Evolutionary conservation across 35 echinoderm and acorn worm genomes (phyloP), one percentile per base, ranked within the genome.

Genomic region (Anneissia japonica): DNA sequence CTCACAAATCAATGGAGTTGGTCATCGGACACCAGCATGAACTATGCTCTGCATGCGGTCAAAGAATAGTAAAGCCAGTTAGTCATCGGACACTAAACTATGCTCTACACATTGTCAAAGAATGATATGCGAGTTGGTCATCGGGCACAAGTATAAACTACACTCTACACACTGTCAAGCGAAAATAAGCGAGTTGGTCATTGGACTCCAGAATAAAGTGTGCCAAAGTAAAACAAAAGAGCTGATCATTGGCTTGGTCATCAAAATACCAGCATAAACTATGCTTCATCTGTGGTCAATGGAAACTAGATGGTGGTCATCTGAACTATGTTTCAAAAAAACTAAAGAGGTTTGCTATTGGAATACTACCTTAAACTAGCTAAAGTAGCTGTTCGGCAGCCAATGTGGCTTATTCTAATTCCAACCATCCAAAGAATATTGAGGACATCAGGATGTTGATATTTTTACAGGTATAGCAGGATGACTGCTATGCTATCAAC

Each of bases 11-110:
- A 85, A 17, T 97, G 95, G 95, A 86, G 76, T 10, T 97, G 95
- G 95, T 86, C 76, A 19, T 26, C 38, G 31, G 80, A 76, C 39
- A 87, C 84, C 1, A 82, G 72, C 17, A 73, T 90, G 32, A 90
- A 86, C 84, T 94, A 90, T 94, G 93, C 85, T 29, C 35, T 94
- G 9, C 93, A 94, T 91, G 93, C 93, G 12, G 74, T 94, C 0
- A 94, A 94, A 81, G 35, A 32, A 17, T 75, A 6, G 3, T 23
- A 23, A 43, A 35, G 21, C 35, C 38, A 43, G 37, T 39, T 33
- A 35, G 0, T 30, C 21, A 19, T 77, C 38, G 19, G 38, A 78
- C 38, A 31, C 38, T 36, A 35, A 35, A 32, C 76, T 78, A 35
- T 36, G 38, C 76, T 35, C 76, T 19, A 32, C 14, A 78, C 21